These are phyloP conservation scores for Ormyrus thymus DNA, from an alignment of 2,888 invertebrate species.

Conservation along the genomic window DNA sequence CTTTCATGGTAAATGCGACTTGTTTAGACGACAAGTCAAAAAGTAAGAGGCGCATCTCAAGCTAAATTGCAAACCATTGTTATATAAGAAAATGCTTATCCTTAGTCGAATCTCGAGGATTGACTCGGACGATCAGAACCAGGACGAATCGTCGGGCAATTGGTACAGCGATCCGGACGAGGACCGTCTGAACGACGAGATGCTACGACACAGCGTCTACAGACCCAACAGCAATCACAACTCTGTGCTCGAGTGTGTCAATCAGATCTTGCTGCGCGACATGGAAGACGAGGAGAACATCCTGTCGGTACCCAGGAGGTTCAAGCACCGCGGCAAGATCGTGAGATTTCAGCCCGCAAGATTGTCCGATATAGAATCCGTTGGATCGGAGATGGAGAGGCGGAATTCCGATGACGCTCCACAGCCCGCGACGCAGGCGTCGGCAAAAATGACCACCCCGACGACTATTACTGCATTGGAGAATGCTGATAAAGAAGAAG, in stretches of 20 bases:
- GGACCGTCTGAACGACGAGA: slow-evolving; percentile 79
- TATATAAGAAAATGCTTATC: too few relatives aligned
- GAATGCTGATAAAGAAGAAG: too few relatives aligned
- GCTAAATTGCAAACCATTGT: background rate
- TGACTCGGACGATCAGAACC: slow-evolving; percentile 62
- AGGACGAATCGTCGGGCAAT: slow-evolving; percentile 80
- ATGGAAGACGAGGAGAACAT: slow-evolving; percentile 76
- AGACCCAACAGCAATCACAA: slow-evolving; percentile 83
- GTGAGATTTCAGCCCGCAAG: slow-evolving; percentile 72
- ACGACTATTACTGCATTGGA: too few relatives aligned
- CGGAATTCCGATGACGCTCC: slow-evolving; percentile 70
- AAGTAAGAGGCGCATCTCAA: background rate
- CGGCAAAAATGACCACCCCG: too few relatives aligned
- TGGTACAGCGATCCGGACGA: slow-evolving; percentile 91
- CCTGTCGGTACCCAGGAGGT: slow-evolving; percentile 70
- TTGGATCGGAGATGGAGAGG: slow-evolving; percentile 73
- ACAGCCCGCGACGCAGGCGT: slow-evolving; percentile 38
- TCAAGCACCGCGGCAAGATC: slow-evolving; percentile 72
- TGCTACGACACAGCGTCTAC: slow-evolving; percentile 69
- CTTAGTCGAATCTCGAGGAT: slow-evolving; percentile 61
- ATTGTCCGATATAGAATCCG: slow-evolving; percentile 73
- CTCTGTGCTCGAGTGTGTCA: slow-evolving; percentile 90
- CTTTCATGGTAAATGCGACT: background rate
- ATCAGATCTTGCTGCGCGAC: slow-evolving; percentile 88
- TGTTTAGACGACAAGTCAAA: background rate